Conservation (phyloP, 2,113 vertebrate genomes). For the Raja brachyura region DNA sequence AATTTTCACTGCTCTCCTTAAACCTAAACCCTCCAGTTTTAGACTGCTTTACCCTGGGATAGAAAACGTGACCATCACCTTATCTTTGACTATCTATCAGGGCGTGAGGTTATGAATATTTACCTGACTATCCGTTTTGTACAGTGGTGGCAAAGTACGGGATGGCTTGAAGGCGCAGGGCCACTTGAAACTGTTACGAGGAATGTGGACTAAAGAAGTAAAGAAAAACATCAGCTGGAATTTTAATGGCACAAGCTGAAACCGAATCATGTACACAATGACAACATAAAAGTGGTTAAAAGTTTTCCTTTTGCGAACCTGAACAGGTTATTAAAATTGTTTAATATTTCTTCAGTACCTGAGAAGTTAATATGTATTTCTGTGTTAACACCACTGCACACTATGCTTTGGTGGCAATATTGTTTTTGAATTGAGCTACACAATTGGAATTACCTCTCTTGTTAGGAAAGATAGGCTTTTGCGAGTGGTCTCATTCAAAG, state of each 20-base stretch:
- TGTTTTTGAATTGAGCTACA: neutral
- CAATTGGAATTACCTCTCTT: neutral
- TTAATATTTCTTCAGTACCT: neutral
- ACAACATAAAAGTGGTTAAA: neutral
- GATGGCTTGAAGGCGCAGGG: neutral
- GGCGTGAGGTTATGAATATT: neutral
- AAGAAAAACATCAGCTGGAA: neutral
- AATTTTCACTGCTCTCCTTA: too few species aligned
- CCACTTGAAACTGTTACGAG: neutral
- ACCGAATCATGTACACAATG: neutral
- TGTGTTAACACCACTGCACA: neutral
- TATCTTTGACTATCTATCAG: too few species aligned
- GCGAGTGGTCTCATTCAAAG: too few species aligned
- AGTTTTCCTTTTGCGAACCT: neutral
- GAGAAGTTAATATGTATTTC: neutral
- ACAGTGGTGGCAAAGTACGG: neutral
- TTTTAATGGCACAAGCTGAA: neutral
- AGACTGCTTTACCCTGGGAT: too few species aligned
- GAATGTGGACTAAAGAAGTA: neutral
- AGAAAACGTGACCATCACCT: too few species aligned
- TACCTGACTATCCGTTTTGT: too few species aligned
- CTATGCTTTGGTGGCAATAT: neutral
- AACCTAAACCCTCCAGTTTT: too few species aligned
- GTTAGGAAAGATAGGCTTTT: neutral
- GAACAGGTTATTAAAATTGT: neutral